Evolutionary conservation across 2,888 invertebrate genomes (phyloP).

Genomic region (Watsonalla cultraria): DNA sequence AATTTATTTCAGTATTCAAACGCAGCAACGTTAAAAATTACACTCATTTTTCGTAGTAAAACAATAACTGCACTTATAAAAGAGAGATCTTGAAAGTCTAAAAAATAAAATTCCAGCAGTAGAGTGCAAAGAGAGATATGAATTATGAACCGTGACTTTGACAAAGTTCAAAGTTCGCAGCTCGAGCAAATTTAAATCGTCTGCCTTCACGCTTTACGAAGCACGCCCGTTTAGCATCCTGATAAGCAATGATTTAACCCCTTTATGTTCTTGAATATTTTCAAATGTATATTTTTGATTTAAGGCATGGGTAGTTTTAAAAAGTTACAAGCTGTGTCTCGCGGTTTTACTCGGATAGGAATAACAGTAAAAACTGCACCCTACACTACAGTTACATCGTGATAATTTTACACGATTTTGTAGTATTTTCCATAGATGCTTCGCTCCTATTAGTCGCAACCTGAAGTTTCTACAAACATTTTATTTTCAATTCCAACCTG

Average conservation of each 20-base stretch:
- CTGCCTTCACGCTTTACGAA: slow-evolving; percentile 40
- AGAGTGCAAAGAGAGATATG: slow-evolving; percentile 39
- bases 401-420: no score
- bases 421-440: no score
- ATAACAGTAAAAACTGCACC: no score
- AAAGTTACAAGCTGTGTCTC: no score
- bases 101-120: slow-evolving; percentile 28
- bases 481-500: no score
- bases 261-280: not conserved
- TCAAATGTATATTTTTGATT: no score
- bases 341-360: no score
- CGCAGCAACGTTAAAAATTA: not conserved
- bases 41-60: not conserved
- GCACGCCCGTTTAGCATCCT: slow-evolving; percentile 29
- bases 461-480: no score
- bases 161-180: slow-evolving; percentile 39
- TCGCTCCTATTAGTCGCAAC: no score
- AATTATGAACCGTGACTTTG: slow-evolving; percentile 51
- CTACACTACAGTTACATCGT: no score
- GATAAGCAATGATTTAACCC: not conserved
- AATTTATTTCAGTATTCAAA: no score
- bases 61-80: not conserved
- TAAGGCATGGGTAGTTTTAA: no score
- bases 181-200: slow-evolving; percentile 35
- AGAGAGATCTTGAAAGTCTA: slow-evolving; percentile 3